Evolutionary conservation across 1,140 invertebrate species (phyloP).

Genomic region (Drosophila willistoni): DNA sequence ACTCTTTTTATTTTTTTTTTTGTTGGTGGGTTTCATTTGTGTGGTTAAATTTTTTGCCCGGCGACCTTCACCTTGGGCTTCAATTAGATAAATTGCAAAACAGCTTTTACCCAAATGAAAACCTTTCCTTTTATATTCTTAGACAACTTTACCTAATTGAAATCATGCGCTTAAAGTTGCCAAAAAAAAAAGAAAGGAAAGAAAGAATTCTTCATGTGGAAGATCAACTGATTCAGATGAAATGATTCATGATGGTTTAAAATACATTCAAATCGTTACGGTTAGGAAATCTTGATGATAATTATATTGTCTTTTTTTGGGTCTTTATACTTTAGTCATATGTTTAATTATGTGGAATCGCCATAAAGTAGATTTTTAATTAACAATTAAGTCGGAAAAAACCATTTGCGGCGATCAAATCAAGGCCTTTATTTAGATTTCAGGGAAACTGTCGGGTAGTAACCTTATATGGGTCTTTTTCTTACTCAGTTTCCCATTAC

Average conservation of each 20-base stretch:
- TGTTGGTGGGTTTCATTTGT: slow-evolving; percentile 34
- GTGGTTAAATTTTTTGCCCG: slow-evolving; percentile 35
- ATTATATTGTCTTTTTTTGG: neutral
- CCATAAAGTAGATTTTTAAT: neutral
- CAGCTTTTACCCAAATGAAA: slow-evolving; percentile 68
- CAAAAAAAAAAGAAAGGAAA: neutral
- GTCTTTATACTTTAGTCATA: neutral
- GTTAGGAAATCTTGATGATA: neutral
- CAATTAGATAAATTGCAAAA: slow-evolving; percentile 72
- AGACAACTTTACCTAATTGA: slow-evolving; percentile 43
- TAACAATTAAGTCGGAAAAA: neutral
- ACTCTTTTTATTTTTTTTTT: slow-evolving; percentile 15
- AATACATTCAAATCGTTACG: neutral
- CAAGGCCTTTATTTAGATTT: neutral
- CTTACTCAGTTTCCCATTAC: too few species aligned
- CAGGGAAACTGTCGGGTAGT: too few species aligned
- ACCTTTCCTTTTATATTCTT: slow-evolving; percentile 24
- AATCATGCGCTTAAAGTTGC: slow-evolving; percentile 30
- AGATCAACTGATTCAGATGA: slow-evolving; percentile 36
- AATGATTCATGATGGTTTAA: slow-evolving; percentile 51
- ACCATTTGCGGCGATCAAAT: neutral
- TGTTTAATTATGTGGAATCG: neutral
- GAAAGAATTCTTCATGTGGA: slow-evolving; percentile 4
- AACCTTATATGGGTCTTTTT: too few species aligned
- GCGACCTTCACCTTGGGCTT: slow-evolving; percentile 76